Conservation (phyloP, 2,888 invertebrate species). For the Lasius fuliginosus region DNA sequence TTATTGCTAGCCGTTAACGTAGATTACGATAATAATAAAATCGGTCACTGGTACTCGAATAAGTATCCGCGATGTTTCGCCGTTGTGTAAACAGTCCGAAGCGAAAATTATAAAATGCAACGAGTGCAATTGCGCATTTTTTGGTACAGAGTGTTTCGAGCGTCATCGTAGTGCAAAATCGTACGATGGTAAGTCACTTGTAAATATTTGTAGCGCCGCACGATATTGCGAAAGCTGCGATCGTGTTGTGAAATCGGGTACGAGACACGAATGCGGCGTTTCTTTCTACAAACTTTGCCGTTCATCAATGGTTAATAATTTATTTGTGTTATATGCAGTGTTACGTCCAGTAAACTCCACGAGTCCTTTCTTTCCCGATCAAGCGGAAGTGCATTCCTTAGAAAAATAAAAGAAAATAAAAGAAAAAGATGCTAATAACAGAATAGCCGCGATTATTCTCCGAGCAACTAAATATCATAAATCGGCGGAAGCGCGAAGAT, state of each 20-base stretch:
- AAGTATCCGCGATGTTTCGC: not conserved
- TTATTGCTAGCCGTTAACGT: not conserved
- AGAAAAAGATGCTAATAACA: too few relatives aligned
- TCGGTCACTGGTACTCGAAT: not conserved
- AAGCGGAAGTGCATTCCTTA: not conserved
- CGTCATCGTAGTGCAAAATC: not conserved
- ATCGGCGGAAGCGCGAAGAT: too few relatives aligned
- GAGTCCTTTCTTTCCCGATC: too few relatives aligned
- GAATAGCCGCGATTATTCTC: too few relatives aligned
- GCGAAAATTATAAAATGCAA: not conserved
- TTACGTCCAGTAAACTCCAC: too few relatives aligned
- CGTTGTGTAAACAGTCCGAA: not conserved
- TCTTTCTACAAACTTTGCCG: too few relatives aligned
- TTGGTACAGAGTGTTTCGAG: not conserved
- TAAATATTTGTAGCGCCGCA: not conserved
- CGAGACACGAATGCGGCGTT: too few relatives aligned
- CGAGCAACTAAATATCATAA: too few relatives aligned
- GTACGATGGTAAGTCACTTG: not conserved
- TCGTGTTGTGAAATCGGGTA: too few relatives aligned
- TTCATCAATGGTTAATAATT: too few relatives aligned
- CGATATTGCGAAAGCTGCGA: not conserved
- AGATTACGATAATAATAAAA: not conserved
- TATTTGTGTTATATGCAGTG: too few relatives aligned
- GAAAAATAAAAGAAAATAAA: too few relatives aligned
- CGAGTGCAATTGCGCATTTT: not conserved